phyloP scores from a whole-genome alignment of 2,797 vertebrate species.

The Poecilia velifera region DNA sequence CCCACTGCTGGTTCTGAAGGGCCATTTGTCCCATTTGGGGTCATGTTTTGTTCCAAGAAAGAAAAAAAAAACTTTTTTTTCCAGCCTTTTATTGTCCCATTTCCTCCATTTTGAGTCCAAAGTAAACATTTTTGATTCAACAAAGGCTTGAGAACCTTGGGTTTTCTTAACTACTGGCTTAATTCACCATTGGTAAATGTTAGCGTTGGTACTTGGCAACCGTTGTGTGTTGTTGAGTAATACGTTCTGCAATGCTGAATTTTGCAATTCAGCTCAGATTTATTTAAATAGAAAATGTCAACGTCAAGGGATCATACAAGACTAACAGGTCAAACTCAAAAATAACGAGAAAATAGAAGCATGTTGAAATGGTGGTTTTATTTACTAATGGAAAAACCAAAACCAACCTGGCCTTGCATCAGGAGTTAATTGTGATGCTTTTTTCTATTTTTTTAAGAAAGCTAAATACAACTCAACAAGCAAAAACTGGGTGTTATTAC shows the following conservation, averaged over 20 bases:
- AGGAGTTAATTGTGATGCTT: not conserved
- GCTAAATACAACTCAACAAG: not conserved
- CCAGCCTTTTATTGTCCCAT: constrained; percentile 30
- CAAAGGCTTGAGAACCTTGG: constrained; percentile 13
- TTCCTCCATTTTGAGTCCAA: constrained; percentile 60
- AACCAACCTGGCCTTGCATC: not conserved
- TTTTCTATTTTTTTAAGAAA: not conserved
- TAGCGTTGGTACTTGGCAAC: not conserved
- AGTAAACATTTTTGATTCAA: constrained; percentile 35
- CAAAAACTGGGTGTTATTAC: not conserved
- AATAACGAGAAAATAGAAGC: not conserved
- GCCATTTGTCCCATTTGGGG: constrained; percentile 45
- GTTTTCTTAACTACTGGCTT: constrained; percentile 1
- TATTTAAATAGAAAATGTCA: not conserved
- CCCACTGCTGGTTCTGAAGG: constrained; percentile 47
- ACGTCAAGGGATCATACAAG: not conserved
- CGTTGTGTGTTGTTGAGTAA: not conserved
- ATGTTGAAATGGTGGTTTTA: not conserved
- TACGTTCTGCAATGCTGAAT: not conserved
- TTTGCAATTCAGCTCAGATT: not conserved
- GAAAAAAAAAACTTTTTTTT: not conserved
- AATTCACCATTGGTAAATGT: not conserved
- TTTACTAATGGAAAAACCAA: not conserved
- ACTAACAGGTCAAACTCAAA: not conserved
- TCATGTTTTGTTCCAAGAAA: constrained; percentile 34